Base-by-base conservation (phyloP, 2,797 vertebrate species). In the Pangasius larnaudii region DNA sequence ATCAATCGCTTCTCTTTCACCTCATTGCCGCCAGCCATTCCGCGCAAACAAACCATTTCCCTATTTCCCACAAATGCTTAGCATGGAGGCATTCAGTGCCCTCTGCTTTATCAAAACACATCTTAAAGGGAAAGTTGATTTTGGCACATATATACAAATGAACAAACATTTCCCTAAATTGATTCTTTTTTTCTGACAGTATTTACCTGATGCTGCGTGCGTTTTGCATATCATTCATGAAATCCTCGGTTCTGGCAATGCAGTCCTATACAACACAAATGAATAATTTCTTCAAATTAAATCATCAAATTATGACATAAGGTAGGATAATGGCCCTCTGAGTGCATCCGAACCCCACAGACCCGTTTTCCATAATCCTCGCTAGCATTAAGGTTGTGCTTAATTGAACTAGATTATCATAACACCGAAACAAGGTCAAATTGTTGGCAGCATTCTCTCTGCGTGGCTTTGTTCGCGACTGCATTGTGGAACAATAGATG, bases 361-460 rank as follows among this genome's bases (percentile, higher is more conserved):
- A 90, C 90, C 78, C 33, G 24, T 65, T 88, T 88, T 69, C 56
- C 59, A 63, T 89, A 89, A 89, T 61, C 89, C 86, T 87, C 89
- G 91, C 84, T 86, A 86, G 90, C 91, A 86, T 84, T 91, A 89
- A 88, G 91, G 92, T 91, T 77, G 84, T 80, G 86, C 89, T 93
- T 90, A 91, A 65, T 93, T 88, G 87, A 93, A 89, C 86, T 89
- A 90, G 91, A 90, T 93, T 92, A 92, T 92, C 92, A 93, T 90
- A 84, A 93, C 92, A 89, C 89, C 91, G 92, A 93, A 95, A 95
- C 89, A 94, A 94, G 93, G 94, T 95, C 95, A 94, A 93, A 94
- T 93, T 92, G 90, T 94, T 92, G 91, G 93, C 91, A 89, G 91
- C 94, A 94, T 95, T 95, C 93, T 90, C 91, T 91, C 91, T 85